These are phyloP conservation scores for Noctua janthina DNA, from an alignment of 2,888 invertebrate genomes.

Conservation along the genomic window DNA sequence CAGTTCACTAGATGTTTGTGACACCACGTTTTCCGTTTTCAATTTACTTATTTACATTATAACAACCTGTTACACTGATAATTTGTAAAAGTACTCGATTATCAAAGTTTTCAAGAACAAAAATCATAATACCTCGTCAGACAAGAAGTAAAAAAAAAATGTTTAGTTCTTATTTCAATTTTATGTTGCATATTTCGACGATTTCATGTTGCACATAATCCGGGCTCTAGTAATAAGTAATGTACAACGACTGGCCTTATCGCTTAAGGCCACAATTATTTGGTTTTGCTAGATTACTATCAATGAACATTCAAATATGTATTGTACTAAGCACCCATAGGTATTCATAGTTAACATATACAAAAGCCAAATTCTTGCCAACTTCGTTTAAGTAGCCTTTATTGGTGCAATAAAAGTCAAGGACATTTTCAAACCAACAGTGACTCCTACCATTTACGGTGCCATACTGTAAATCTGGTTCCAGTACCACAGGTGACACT, in stretches of 20 bases:
- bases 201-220: background rate
- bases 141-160: background rate
- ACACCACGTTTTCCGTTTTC: background rate
- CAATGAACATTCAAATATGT: background rate
- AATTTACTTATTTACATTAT: background rate
- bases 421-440: slow-evolving; percentile 14
- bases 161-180: background rate
- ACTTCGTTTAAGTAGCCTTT: slow-evolving; percentile 1
- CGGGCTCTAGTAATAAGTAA: background rate
- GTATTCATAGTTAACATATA: background rate
- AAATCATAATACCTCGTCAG: background rate
- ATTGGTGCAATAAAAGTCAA: slow-evolving; percentile 23
- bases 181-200: background rate
- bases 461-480: slow-evolving; percentile 35
- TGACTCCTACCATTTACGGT: background rate
- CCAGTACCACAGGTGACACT: slow-evolving; percentile 44
- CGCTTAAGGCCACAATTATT: background rate
- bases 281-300: slow-evolving; percentile 11
- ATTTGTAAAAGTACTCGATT: background rate
- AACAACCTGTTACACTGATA: too few relatives aligned
- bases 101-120: background rate
- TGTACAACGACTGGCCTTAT: background rate
- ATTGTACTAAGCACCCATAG: background rate
- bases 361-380: slow-evolving; percentile 9
- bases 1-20: too few relatives aligned